A percentile compares a stretch with the other conserved stretches of the same genome.
These are phyloP conservation scores for Tridacna gigas DNA, from an alignment of 2,888 invertebrate species.

Conservation along the genomic window DNA sequence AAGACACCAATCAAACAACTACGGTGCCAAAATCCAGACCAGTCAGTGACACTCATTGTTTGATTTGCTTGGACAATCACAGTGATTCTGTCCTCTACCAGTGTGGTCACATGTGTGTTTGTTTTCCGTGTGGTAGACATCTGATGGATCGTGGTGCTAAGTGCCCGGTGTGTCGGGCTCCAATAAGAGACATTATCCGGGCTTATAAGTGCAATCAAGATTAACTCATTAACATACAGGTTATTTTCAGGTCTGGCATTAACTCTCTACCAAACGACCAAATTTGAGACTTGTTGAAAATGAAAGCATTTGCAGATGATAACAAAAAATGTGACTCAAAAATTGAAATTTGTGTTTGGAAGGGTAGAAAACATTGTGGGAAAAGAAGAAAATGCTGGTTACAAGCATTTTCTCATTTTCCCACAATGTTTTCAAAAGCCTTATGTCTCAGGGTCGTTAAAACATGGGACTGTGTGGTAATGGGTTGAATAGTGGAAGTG, in stretches of 20 bases:
- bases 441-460: not conserved
- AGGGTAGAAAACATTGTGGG: not conserved
- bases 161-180: conserved; percentile 84
- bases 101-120: conserved; percentile 84
- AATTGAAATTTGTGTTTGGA: not conserved
- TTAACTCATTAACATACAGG: conserved; percentile 26
- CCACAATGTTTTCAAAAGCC: not conserved
- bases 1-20: not conserved
- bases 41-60: conserved; percentile 80
- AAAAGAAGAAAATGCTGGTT: conserved; percentile 1
- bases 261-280: not conserved
- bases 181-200: conserved; percentile 83
- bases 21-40: conserved; percentile 63
- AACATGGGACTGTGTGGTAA: too few species aligned
- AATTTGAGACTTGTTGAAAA: not conserved
- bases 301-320: not conserved
- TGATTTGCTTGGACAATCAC: conserved; percentile 82
- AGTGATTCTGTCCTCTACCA: conserved; percentile 84
- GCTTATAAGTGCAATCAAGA: conserved; percentile 78
- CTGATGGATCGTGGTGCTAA: conserved; percentile 76
- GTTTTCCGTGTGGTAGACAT: conserved; percentile 82
- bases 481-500: too few species aligned
- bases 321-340: too few species aligned
- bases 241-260: not conserved
- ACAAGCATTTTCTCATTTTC: not conserved